Evolutionary conservation across 2,888 invertebrate species (phyloP), one percentile per base, ranked within the genome.

Genomic region (Rhabditoides inermis): DNA sequence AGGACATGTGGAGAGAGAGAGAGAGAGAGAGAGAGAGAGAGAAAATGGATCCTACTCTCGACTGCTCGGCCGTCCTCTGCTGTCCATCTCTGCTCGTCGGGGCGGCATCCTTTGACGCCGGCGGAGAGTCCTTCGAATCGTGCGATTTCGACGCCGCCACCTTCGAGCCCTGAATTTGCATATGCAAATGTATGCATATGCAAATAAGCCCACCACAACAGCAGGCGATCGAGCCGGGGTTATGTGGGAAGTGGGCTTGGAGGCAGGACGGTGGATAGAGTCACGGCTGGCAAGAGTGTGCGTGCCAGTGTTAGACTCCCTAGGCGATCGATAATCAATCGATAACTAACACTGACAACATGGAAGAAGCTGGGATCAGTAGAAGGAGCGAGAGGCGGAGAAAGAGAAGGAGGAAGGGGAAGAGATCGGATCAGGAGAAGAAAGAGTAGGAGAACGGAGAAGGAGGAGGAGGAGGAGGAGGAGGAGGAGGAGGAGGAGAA

Each of bases 151-250:
- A 42, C 53, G n/a, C 28, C 51, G 0, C 45, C 55, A 32, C 48
- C 58, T 10, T 2, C 45, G 15, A 45, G 55, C 20, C 48, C 48
- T 2, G 53, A 59, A 4, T 51, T 49, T 55, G 37, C 47, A 2
- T 51, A 54, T 20, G 4, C 26, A 40, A 39, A 4, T 22, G 15
- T 4, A 45, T 12, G 6, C n/a, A 22, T 15, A 20, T 2, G 26
- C 35, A 5, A 47, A 48, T n/a, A 44, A 26, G 40, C 22, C 40
- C 1, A 25, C 39, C 2, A 49, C 26, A 40, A 51, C 22, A 7
- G 44, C 28, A 2, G 51, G 18, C 3, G 52, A 52, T 15, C 32
- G 39, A 25, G 49, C 46, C 12, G 44, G 53, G 22, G 56, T 50
- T 2, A 51, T 53, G 26, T 53, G 47, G 26, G 45, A 47, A 22